A percentile compares a stretch with the other conserved stretches of the same genome.
Conservation (phyloP, 2,113 vertebrate genomes). For the Rhipidura dahli region DNA sequence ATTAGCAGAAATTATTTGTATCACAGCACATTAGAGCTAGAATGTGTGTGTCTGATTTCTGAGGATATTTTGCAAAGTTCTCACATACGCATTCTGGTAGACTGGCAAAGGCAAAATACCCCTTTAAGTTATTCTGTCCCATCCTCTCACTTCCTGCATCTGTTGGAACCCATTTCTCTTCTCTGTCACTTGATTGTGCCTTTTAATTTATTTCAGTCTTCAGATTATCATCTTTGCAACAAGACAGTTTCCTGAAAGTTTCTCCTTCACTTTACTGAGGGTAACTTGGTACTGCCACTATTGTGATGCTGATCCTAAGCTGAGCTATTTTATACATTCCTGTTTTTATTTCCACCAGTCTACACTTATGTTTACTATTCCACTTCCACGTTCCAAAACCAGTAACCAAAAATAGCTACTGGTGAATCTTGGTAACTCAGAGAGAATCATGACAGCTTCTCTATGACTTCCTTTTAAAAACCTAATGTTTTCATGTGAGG, state of each 20-base stretch:
- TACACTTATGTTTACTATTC: background rate
- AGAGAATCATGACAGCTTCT: background rate
- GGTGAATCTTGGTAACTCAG: background rate
- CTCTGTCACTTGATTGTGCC: background rate
- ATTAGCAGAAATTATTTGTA: background rate
- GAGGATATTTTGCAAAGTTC: background rate
- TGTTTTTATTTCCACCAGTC: background rate
- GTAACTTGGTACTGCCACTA: background rate
- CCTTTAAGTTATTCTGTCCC: background rate
- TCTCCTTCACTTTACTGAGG: background rate
- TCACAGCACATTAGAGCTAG: background rate
- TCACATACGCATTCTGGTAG: background rate
- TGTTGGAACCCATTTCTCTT: background rate
- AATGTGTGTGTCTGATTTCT: background rate
- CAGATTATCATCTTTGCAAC: background rate
- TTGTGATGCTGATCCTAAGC: background rate
- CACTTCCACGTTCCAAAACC: background rate
- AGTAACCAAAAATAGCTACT: background rate
- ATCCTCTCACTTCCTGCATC: background rate
- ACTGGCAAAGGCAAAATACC: background rate
- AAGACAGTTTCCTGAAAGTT: background rate
- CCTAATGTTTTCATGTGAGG: background rate
- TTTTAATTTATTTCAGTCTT: background rate
- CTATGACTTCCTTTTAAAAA: background rate
- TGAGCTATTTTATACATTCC: background rate